phyloP scores from a whole-genome alignment of 2,797 vertebrate genomes.

The Pelochelys cantorii region DNA sequence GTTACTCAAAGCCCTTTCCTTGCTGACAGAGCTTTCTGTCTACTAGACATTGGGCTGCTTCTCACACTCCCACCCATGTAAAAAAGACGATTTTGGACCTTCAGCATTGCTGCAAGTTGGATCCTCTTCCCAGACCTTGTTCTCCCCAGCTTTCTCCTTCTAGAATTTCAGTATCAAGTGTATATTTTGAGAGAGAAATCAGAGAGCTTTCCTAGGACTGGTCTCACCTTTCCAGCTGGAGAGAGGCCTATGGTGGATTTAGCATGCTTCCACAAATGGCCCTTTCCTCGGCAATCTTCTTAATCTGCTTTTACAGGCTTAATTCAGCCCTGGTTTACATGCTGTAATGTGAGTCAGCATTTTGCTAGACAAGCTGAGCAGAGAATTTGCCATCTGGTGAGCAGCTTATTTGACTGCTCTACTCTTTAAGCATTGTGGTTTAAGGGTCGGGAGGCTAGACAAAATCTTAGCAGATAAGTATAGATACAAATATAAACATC shows the following conservation, averaged over 20 bases:
- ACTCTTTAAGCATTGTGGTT: not conserved
- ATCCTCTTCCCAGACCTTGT: not conserved
- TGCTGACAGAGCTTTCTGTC: not conserved
- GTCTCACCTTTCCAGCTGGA: not conserved
- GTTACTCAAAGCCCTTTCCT: not conserved
- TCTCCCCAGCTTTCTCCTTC: not conserved
- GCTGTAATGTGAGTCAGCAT: accelerated
- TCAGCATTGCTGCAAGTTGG: not conserved
- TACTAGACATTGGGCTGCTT: not conserved
- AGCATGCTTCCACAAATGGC: not conserved
- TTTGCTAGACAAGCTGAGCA: constrained; percentile 2
- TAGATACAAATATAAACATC: not conserved
- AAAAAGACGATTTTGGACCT: not conserved
- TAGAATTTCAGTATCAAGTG: not conserved
- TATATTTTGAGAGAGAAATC: not conserved
- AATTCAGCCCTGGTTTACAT: not conserved
- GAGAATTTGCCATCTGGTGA: not conserved
- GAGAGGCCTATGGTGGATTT: not conserved
- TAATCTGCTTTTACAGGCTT: not conserved
- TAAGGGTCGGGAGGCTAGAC: not conserved
- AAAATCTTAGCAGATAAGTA: not conserved
- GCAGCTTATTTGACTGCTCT: not conserved
- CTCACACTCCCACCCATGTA: not conserved
- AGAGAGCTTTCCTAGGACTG: not conserved
- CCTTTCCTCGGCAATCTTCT: not conserved